These are phyloP conservation scores for Cantharis nigra DNA, from an alignment of 2,888 invertebrate species.

Conservation along the genomic window DNA sequence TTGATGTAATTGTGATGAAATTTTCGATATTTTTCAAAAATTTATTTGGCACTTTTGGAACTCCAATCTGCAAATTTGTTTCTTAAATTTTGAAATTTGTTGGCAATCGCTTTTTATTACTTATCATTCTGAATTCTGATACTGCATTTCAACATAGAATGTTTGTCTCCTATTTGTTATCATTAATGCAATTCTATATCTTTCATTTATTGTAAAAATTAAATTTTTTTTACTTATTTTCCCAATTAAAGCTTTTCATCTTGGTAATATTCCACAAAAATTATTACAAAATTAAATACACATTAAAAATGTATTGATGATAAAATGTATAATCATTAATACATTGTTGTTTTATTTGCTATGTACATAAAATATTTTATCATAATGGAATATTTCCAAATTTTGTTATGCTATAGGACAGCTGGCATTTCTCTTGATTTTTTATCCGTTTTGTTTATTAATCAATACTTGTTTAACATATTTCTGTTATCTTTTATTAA, in stretches of 20 bases:
- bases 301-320: not conserved
- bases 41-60: not conserved
- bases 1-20: not conserved
- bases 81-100: not conserved
- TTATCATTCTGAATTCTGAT: not conserved
- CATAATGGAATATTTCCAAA: not conserved
- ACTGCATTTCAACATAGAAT: not conserved
- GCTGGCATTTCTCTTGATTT: not conserved
- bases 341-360: conserved; percentile 1
- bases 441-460: not conserved
- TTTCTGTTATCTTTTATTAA: not conserved
- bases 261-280: not conserved
- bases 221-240: not conserved
- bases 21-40: not conserved
- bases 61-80: not conserved
- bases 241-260: not conserved
- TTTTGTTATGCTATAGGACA: not conserved
- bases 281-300: not conserved
- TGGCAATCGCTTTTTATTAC: not conserved
- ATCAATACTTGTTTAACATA: not conserved
- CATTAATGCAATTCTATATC: not conserved
- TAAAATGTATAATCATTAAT: not conserved
- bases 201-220: not conserved
- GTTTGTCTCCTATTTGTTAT: not conserved
- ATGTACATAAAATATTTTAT: not conserved